Percentiles rank a stretch among this genome's conserved stretches.
Conservation (phyloP, 2,888 invertebrate genomes). For the Leucophora obtusa region DNA sequence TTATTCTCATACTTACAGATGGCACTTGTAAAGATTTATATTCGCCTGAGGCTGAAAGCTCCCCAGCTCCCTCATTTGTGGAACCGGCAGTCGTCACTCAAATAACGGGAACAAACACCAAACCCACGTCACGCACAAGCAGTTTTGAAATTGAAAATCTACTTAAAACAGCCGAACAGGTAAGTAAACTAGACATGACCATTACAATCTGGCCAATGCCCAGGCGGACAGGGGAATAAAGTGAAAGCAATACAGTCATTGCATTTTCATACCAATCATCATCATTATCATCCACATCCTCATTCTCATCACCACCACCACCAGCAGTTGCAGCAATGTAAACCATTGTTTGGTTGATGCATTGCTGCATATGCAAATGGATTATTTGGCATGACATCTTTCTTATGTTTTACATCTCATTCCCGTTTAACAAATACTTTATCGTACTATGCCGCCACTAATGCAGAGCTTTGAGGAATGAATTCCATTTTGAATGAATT, state of each 20-base stretch:
- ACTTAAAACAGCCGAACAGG: slow-evolving; percentile 84
- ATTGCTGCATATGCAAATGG: slow-evolving; percentile 43
- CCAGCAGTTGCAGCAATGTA: slow-evolving; percentile 9
- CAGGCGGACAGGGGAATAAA: slow-evolving; percentile 5
- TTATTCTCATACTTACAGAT: slow-evolving; percentile 68
- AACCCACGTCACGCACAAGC: slow-evolving; percentile 90
- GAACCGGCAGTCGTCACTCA: slow-evolving; percentile 71
- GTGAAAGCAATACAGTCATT: slow-evolving; percentile 22
- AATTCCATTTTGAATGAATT: no score
- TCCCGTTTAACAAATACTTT: slow-evolving; percentile 34
- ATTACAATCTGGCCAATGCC: slow-evolving; percentile 25
- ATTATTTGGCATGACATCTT: slow-evolving; percentile 43
- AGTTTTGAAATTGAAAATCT: slow-evolving; percentile 97
- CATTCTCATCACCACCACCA: slow-evolving; percentile 15
- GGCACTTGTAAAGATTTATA: slow-evolving; percentile 86
- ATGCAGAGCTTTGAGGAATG: no score
- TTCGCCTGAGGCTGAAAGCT: slow-evolving; percentile 83
- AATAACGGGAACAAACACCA: slow-evolving; percentile 72
- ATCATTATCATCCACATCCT: slow-evolving; percentile 29
- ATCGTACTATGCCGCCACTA: not conserved
- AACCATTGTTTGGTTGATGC: slow-evolving; percentile 27
- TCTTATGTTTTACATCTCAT: slow-evolving; percentile 57
- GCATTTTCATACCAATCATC: slow-evolving; percentile 26
- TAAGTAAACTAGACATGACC: slow-evolving; percentile 72
- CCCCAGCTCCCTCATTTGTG: slow-evolving; percentile 80